Evolutionary conservation across 2,113 vertebrate species (phyloP).

Genomic region (Crocuta crocuta): DNA sequence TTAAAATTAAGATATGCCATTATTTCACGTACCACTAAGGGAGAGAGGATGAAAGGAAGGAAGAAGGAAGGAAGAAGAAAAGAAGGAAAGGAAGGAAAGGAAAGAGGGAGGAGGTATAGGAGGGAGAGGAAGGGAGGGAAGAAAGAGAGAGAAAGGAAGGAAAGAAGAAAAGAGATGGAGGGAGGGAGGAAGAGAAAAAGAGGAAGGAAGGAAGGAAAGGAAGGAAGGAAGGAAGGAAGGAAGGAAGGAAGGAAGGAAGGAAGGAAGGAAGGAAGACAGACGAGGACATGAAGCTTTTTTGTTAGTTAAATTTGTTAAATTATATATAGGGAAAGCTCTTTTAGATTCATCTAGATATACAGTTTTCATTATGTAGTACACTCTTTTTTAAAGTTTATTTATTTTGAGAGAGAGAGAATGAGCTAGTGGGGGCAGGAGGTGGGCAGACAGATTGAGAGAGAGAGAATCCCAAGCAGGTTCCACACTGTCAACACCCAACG

Average conservation of each 20-base stretch:
- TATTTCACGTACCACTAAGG: not conserved
- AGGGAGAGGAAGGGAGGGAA: rapidly evolving
- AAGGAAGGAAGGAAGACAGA: no score
- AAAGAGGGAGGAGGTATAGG: rapidly evolving
- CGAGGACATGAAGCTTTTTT: not conserved
- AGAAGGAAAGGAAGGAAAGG: rapidly evolving
- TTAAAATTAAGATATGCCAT: not conserved
- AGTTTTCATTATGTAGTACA: not conserved
- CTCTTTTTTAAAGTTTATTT: no score
- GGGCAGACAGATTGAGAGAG: no score
- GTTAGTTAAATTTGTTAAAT: not conserved
- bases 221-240: not conserved
- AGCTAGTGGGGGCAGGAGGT: no score
- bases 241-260: no score
- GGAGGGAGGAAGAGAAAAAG: no score
- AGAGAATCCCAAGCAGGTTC: no score
- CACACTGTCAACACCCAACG: no score
- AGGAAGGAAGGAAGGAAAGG: no score
- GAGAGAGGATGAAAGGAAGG: not conserved
- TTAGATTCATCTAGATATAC: not conserved
- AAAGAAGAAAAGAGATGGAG: not conserved
- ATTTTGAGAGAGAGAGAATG: no score
- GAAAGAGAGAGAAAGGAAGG: rapidly evolving
- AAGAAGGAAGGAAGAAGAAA: not conserved
- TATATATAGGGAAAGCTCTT: not conserved